These are phyloP conservation scores for Aradus depressus DNA, from an alignment of 2,888 invertebrate species.

Conservation along the genomic window DNA sequence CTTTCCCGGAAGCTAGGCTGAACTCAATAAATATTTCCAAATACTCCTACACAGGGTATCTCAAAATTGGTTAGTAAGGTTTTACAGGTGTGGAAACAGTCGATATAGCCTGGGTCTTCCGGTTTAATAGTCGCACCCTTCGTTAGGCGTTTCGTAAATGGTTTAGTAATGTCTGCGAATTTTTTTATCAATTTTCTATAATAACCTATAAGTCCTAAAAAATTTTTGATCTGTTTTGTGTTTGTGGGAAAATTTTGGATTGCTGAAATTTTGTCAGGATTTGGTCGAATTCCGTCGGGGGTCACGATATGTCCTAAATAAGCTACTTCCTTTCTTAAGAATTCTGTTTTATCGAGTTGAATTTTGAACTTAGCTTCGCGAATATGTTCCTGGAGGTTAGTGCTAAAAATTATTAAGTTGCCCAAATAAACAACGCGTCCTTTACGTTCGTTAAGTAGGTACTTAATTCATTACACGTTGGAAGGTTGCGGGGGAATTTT, in stretches of 20 bases:
- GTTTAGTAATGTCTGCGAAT: conserved; percentile 13
- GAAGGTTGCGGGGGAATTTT: no score
- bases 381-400: conserved; percentile 17
- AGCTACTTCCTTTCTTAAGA: conserved; percentile 11
- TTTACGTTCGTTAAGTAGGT: no score
- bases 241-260: conserved; percentile 16
- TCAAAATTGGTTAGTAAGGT: no score
- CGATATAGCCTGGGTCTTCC: no score
- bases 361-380: conserved; percentile 15
- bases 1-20: no score
- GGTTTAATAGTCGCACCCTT: no score
- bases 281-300: conserved; percentile 16
- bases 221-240: conserved; percentile 13
- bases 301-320: conserved; percentile 21
- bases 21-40: no score
- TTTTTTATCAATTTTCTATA: no score
- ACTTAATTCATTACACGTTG: no score
- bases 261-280: conserved; percentile 18
- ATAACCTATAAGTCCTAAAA: no score
- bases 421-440: conserved; percentile 20
- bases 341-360: conserved; percentile 19
- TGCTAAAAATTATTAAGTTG: conserved; percentile 17
- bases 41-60: no score
- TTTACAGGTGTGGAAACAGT: no score
- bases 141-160: conserved; percentile 13